Evolutionary conservation across 2,113 vertebrate genomes (phyloP).

Genomic region (Cardinalis cardinalis): DNA sequence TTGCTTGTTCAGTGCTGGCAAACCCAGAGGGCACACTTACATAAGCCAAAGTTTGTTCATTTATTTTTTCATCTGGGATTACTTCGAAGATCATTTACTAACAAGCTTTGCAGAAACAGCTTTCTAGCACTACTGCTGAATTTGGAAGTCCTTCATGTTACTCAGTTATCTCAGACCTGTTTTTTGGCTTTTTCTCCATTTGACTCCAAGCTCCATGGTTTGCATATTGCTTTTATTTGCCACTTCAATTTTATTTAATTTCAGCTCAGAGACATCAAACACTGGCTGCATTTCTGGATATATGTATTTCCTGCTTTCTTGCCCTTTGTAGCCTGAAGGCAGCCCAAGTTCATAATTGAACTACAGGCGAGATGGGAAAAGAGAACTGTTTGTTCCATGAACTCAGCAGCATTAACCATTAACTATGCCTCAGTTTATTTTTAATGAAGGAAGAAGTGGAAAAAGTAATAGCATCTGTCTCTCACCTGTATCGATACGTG

Average conservation of each 20-base stretch:
- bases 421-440: not conserved
- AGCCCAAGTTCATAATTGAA: slow-evolving; percentile 32
- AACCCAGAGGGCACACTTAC: not conserved
- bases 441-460: not conserved
- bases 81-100: not conserved
- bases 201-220: not conserved
- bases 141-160: not conserved
- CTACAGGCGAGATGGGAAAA: slow-evolving; percentile 9
- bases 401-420: slow-evolving; percentile 34
- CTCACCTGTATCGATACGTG: not conserved
- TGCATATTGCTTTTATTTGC: slow-evolving; percentile 4
- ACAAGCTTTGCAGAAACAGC: not conserved
- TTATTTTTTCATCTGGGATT: not conserved
- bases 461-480: not conserved
- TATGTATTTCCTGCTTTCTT: slow-evolving; percentile 7
- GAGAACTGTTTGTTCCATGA: slow-evolving; percentile 3
- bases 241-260: not conserved
- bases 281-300: slow-evolving; percentile 6
- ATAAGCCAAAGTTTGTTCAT: not conserved
- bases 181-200: not conserved
- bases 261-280: slow-evolving; percentile 31
- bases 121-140: not conserved
- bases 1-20: not conserved
- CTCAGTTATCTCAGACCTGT: not conserved
- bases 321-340: slow-evolving; percentile 37